Evolutionary conservation across 92 coral and sea anemone species (phyloP).

Genomic region (Porites evermanni): DNA sequence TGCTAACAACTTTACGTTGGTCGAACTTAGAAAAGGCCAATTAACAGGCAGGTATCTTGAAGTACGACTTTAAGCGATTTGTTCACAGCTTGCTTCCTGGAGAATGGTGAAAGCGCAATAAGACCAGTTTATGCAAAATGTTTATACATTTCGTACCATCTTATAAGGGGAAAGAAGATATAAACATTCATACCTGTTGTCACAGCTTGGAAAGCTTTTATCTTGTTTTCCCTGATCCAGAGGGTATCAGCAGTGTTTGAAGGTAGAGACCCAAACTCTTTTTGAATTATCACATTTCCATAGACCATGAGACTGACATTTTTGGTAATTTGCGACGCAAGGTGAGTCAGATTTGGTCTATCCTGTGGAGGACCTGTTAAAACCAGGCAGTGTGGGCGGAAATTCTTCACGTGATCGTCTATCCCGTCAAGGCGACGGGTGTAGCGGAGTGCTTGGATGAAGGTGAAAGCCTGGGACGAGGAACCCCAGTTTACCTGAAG

Average conservation of each 20-base stretch:
- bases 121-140: no score
- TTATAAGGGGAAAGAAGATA: not conserved
- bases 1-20: no score
- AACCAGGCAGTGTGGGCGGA: conserved; percentile 96
- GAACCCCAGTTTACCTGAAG: conserved; percentile 97
- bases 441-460: conserved; percentile 85
- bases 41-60: no score
- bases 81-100: no score
- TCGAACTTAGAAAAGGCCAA: no score
- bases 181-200: conserved; percentile 70
- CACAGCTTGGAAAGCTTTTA: conserved; percentile 88
- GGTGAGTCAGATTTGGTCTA: conserved; percentile 69
- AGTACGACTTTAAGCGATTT: no score
- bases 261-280: conserved; percentile 47
- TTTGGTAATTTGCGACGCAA: conserved; percentile 91
- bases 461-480: conserved; percentile 92
- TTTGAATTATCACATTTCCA: conserved; percentile 63
- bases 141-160: not conserved
- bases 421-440: conserved; percentile 76
- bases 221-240: conserved; percentile 85
- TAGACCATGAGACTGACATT: conserved; percentile 95
- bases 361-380: conserved; percentile 80
- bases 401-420: conserved; percentile 97
- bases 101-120: no score
- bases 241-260: conserved; percentile 51